Evolutionary conservation across 2,888 invertebrate genomes (phyloP).

Genomic region (Drosophila fungiperda): DNA sequence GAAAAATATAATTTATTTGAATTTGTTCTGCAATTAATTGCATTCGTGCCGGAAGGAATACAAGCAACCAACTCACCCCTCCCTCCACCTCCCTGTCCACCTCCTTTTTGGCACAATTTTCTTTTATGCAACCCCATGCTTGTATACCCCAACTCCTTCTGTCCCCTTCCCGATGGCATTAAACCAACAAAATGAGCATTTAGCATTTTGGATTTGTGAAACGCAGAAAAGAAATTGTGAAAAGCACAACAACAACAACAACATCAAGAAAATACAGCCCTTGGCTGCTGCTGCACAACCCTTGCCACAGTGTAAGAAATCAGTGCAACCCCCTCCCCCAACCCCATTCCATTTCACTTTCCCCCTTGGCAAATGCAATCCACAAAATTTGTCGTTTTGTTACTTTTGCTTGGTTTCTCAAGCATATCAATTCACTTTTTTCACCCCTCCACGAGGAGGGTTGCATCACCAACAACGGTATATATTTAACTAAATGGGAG

Average conservation of each 20-base stretch:
- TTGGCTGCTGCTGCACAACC: slow-evolving; percentile 47
- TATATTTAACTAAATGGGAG: background rate
- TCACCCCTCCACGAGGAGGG: slow-evolving; percentile 49
- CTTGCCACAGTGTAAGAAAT: slow-evolving; percentile 47
- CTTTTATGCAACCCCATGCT: slow-evolving; percentile 8
- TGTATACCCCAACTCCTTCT: background rate
- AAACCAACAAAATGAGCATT: slow-evolving; percentile 77
- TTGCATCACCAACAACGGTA: slow-evolving; percentile 19
- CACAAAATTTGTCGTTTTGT: slow-evolving; percentile 66
- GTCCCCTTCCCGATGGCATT: background rate
- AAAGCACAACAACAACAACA: slow-evolving; percentile 50
- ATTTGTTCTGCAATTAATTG: slow-evolving; percentile 62
- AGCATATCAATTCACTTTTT: slow-evolving; percentile 81
- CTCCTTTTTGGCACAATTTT: slow-evolving; percentile 6
- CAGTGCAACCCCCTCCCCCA: slow-evolving; percentile 40
- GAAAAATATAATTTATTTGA: slow-evolving; percentile 22
- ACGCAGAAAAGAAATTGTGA: slow-evolving; percentile 34
- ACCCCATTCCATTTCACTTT: background rate
- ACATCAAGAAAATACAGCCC: slow-evolving; percentile 41
- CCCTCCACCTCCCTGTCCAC: too few species aligned
- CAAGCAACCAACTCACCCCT: slow-evolving; percentile 1
- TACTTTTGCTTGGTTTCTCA: slow-evolving; percentile 79
- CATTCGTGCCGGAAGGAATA: slow-evolving; percentile 31
- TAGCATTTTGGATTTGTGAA: slow-evolving; percentile 69
- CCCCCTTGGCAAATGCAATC: slow-evolving; percentile 54